phyloP scores from a whole-genome alignment of 2,888 invertebrate species.

The Thereva unica region DNA sequence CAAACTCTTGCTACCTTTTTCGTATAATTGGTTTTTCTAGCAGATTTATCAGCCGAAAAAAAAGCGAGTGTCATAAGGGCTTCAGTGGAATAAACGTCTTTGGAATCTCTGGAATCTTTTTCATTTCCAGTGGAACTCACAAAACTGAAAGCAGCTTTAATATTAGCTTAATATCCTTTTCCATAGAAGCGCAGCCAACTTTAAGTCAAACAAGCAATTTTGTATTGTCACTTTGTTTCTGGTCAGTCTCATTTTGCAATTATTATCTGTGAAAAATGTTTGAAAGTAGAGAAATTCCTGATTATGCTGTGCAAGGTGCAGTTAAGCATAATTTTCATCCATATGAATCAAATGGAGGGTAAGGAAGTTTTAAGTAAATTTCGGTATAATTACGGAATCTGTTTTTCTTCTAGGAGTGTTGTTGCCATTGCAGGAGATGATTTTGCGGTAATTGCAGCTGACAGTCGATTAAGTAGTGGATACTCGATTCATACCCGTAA shows the following conservation, averaged over 20 bases:
- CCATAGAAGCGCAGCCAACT: too few species aligned
- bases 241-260: not conserved
- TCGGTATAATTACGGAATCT: not conserved
- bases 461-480: slow-evolving; percentile 89
- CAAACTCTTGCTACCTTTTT: too few species aligned
- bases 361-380: slow-evolving; percentile 47
- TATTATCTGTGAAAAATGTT: slow-evolving; percentile 17
- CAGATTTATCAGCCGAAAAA: too few species aligned
- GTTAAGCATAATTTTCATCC: slow-evolving; percentile 65
- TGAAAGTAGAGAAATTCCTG: slow-evolving; percentile 51
- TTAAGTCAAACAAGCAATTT: too few species aligned
- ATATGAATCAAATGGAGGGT: slow-evolving; percentile 81
- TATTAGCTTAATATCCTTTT: too few species aligned
- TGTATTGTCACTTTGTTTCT: too few species aligned
- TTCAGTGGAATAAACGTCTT: too few species aligned
- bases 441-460: slow-evolving; percentile 92
- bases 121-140: too few species aligned
- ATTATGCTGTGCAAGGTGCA: slow-evolving; percentile 57
- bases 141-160: too few species aligned
- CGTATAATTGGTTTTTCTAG: too few species aligned
- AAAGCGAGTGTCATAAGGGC: too few species aligned
- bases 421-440: slow-evolving; percentile 96
- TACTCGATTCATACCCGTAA: slow-evolving; percentile 88
- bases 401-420: slow-evolving; percentile 71
- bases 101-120: too few species aligned